phyloP scores from a whole-genome alignment of 2,888 invertebrate genomes.

The Blastobasis adustella region DNA sequence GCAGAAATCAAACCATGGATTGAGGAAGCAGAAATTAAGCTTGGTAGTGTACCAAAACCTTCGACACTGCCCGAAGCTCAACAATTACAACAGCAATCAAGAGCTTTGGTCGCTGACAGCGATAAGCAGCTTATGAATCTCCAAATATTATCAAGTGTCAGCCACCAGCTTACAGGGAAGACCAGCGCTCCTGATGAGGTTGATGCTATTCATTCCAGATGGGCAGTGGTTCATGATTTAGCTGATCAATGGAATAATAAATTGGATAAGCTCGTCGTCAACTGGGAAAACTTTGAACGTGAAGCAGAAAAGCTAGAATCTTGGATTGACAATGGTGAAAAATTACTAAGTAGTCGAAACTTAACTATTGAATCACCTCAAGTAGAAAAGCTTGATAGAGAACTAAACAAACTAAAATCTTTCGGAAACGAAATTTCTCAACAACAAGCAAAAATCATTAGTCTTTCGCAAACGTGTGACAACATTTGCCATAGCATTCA shows the following conservation, averaged over 20 bases:
- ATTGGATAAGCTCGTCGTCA: conserved; percentile 83
- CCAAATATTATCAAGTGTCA: conserved; percentile 82
- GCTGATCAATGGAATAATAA: conserved; percentile 86
- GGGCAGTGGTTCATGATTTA: conserved; percentile 88
- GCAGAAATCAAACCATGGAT: conserved; percentile 91
- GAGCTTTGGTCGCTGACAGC: conserved; percentile 84
- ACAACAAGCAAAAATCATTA: conserved; percentile 88
- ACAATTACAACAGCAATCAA: conserved; percentile 81
- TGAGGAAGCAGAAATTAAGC: conserved; percentile 88
- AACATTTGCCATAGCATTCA: conserved; percentile 84
- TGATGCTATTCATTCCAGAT: conserved; percentile 87
- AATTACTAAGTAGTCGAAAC: conserved; percentile 73
- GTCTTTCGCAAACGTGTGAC: conserved; percentile 86
- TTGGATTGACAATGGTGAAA: conserved; percentile 84
- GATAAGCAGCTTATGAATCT: conserved; percentile 84
- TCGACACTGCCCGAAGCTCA: conserved; percentile 87
- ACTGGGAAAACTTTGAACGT: conserved; percentile 88
- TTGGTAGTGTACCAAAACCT: conserved; percentile 84
- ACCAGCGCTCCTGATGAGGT: conserved; percentile 88
- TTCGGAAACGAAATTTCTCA: conserved; percentile 90
- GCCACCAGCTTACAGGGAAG: conserved; percentile 84
- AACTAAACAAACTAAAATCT: conserved; percentile 84
- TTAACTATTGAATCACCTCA: conserved; percentile 80
- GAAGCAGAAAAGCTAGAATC: conserved; percentile 84
- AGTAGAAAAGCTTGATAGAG: conserved; percentile 83